Base-by-base conservation (phyloP, 2,888 invertebrate genomes). In the Autographa gamma region DNA sequence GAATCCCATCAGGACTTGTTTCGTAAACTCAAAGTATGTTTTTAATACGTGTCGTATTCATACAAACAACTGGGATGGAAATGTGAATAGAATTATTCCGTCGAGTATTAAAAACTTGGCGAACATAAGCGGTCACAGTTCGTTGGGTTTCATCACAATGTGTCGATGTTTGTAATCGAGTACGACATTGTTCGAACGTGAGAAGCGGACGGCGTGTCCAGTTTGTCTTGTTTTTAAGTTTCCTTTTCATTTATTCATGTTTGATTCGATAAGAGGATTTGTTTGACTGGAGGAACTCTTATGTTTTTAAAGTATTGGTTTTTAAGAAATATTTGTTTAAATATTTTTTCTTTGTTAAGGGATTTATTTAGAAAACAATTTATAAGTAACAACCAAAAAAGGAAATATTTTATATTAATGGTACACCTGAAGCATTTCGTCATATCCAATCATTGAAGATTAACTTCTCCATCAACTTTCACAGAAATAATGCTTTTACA, bases 131-230 rank as follows among this genome's bases (percentile, higher is more conserved):
- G 86, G 79, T 71, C 63, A 73, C 85, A 81, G 73, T 88, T 86
- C 79, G 79, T 80, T 81, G 84, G 77, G 78, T 82, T 86, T 84
- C 80, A 78, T 86, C 80, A 75, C 79, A 77, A 72, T 80, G 71
- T 76, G 76, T 80, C 63, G 69, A 70, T 82, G 79, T 87, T 78
- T 81, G 80, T 86, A 83, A 87, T 87, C 71, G 86, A 73, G 81
- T 56, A 70, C 74, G 52, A 74, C 73, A 81, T 79, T 80, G 78
- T 85, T 85, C 63, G 72, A 71, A 78, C 86, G 88, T 89, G 88
- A 85, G 88, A 89, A 86, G 70, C 69, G 76, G 74, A 68, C 85
- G 73, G 71, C 72, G 80, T 77, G 81, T 82, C 85, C 85, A 82
- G 82, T 85, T 80, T 80, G 78, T 82, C 78, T 82, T 83, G 76